Base-by-base conservation (phyloP, 2,888 invertebrate genomes). In the Ophion slaviceki region DNA sequence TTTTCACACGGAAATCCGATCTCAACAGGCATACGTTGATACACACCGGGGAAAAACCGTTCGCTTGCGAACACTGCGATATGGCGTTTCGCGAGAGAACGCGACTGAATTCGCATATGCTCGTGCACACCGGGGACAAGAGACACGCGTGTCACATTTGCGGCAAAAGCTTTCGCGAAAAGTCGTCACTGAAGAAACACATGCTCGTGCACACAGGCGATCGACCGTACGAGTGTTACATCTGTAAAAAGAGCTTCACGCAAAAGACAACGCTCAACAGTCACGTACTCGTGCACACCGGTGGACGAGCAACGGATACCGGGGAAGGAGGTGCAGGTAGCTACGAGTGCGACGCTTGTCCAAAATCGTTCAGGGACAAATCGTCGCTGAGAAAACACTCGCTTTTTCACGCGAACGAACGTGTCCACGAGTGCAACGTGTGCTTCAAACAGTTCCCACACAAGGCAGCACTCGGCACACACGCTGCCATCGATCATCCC, bases 21-120 rank as follows among this genome's bases (percentile, higher is more conserved):
- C 86, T 93, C 14, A 93, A 93, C 79, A 90, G 93, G 79, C 93
- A 93, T 67, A 91, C 92, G 8, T 78, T 93, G 4, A 93, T 93
- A 83, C 93, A 93, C 40, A 93, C 93, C 0, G 93, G 93, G 1
- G 93, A 93, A 71, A 93, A 93, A 77, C 93, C 93, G 0, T 93
- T 91, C 61, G 92, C 92, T 17, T 93, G 93, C 86, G 90, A 91
- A 71, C 82, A 90, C 10, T 93, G 93, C 84, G 91, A 93, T 11
- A 93, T 93, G 93, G 93, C 93, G 5, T 93, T 92, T 84, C 88
- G 93, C 70, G 93, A 93, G 81, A 92, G 92, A 82, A 92, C 93
- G 11, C 90, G 93, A 85, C 86, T 93, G 45, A 93, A 93, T 87
- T 91, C 93, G 7, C 93, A 93, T 75, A 91, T 93, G 91, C 88